Evolutionary conservation across 2,888 invertebrate genomes (phyloP).

Genomic region (Cantharis flavilabris): DNA sequence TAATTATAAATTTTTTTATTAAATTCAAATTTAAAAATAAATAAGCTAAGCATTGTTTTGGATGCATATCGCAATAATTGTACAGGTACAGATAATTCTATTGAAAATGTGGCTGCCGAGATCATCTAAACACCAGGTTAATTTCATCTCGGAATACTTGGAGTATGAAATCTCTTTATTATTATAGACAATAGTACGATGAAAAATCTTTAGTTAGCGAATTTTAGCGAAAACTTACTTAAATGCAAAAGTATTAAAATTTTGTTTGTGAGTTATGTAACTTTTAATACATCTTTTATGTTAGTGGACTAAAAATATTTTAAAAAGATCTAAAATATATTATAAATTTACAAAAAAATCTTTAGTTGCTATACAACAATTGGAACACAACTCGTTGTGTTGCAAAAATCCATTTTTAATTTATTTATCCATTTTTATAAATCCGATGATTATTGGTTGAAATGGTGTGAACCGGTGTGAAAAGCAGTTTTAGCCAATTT

Average conservation of each 20-base stretch:
- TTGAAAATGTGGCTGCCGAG: not conserved
- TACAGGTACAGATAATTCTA: not conserved
- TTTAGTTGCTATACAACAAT: too few relatives aligned
- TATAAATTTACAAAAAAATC: too few relatives aligned
- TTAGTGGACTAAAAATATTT: too few relatives aligned
- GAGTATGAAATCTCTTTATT: not conserved
- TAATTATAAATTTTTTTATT: not conserved
- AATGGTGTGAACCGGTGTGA: not conserved
- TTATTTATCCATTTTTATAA: too few relatives aligned
- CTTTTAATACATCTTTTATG: too few relatives aligned
- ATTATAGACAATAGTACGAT: not conserved
- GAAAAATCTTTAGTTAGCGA: not conserved
- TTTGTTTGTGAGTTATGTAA: not conserved
- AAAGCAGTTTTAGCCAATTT: not conserved
- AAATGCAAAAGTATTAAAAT: not conserved
- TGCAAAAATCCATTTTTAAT: too few relatives aligned
- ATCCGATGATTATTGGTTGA: not conserved
- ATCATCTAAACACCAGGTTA: not conserved
- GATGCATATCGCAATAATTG: too few relatives aligned
- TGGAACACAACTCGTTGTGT: too few relatives aligned
- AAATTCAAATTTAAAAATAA: not conserved
- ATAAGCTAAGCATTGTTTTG: not conserved
- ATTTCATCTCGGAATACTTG: not conserved
- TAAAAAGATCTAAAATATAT: too few relatives aligned
- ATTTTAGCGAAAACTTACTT: not conserved